phyloP scores from a whole-genome alignment of 2,888 invertebrate species.

The Agrilus mali region DNA sequence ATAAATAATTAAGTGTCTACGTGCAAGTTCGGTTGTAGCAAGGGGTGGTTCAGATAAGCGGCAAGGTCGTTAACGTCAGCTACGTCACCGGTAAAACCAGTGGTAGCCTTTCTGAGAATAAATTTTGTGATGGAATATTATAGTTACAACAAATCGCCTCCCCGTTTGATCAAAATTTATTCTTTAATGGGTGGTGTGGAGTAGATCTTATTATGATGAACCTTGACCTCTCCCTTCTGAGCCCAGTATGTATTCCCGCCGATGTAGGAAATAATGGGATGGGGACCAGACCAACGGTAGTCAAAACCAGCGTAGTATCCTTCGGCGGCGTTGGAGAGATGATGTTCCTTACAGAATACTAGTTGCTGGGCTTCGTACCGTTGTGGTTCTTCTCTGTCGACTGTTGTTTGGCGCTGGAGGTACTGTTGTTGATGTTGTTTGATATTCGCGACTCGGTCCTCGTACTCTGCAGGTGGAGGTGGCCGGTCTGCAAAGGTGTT shows the following conservation, averaged over 20 bases:
- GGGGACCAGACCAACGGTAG: not conserved
- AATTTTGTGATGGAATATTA: too few species aligned
- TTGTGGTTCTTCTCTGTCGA: not conserved
- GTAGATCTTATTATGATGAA: not conserved
- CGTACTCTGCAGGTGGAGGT: not conserved
- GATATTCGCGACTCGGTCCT: too few species aligned
- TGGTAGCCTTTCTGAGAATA: too few species aligned
- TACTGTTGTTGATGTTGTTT: too few species aligned
- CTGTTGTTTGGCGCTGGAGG: too few species aligned
- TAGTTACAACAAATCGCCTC: too few species aligned
- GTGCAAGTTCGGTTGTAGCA: too few species aligned
- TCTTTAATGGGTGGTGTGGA: not conserved
- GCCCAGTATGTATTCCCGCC: not conserved
- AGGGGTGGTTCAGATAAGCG: too few species aligned
- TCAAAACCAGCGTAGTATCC: not conserved
- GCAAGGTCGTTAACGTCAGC: too few species aligned
- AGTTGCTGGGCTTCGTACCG: not conserved
- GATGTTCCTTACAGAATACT: not conserved
- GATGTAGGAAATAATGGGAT: not conserved
- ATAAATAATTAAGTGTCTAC: too few species aligned
- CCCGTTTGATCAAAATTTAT: too few species aligned
- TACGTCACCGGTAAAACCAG: too few species aligned
- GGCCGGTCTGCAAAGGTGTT: not conserved
- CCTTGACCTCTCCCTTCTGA: not conserved
- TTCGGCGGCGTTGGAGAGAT: not conserved